Base-by-base conservation (phyloP, 2,888 invertebrate species). In the Pseudanteris insignis region DNA sequence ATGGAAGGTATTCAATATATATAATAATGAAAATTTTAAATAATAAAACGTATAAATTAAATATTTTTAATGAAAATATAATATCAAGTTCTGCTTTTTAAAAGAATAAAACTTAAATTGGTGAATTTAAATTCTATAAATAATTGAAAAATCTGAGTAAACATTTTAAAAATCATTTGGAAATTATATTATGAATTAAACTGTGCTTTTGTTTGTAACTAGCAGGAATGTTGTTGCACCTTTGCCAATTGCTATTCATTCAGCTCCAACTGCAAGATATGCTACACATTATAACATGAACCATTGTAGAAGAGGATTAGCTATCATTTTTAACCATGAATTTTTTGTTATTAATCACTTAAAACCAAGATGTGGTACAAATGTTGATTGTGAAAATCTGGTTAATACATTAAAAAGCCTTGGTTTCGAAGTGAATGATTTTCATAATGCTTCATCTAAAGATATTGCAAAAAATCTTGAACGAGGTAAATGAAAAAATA, bases 271-370 rank as follows among this genome's bases (percentile, higher is more conserved):
- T 6, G 85, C 86, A 47, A 85, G 87, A 64, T 86, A 89, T 78
- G 88, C 89, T 1, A 82, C 85, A 0, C 88, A 89, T 74, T 96
- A 96, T 78, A 92, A 91, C 67, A 96, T 96, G 94, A 86, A 87
- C 70, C 91, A 94, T 77, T 84, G 86, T 66, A 84, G 86, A 60
- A 86, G 95, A 50, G 96, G 96, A 2, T 81, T 87, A 66, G 95
- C 95, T 2, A 78, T 94, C 9, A 92, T 96, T 72, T 93, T 96
- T 73, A 96, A 96, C 78, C 95, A 96, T 76, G 91, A 92, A 80
- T 82, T 84, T 71, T 96, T 96, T 73, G 86, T 87, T 64, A 85
- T 89, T 54, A 85, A 85, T 58, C 86, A 86, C 70, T 79, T 92
- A 53, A 89, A 89, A 76, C 77, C 85, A 7, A 86, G 94, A 53